A percentile compares a stretch with the other conserved stretches of the same genome.
phyloP scores from a whole-genome alignment of 1,140 invertebrate species.

The Chlorops oryzae region DNA sequence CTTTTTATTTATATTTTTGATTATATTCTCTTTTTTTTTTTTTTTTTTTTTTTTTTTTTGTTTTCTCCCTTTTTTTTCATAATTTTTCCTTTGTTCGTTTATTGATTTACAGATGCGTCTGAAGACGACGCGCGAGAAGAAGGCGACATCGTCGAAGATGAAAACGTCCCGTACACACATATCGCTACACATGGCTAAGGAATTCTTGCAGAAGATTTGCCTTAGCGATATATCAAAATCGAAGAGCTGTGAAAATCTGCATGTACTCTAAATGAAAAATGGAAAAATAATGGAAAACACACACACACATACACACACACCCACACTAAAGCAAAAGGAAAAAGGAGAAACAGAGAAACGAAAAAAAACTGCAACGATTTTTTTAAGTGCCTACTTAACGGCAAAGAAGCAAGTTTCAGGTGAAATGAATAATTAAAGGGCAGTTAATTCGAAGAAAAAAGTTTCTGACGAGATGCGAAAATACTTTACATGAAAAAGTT shows the following conservation, averaged over 20 bases:
- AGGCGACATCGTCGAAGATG: slow-evolving; percentile 59
- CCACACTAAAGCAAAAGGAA: background rate
- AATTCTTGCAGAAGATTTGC: slow-evolving; percentile 79
- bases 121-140: slow-evolving; percentile 64
- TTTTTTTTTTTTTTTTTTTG: too few relatives aligned
- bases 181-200: slow-evolving; percentile 66
- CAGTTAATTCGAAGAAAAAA: too few relatives aligned
- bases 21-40: too few relatives aligned
- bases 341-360: background rate
- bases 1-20: too few relatives aligned
- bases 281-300: too few relatives aligned
- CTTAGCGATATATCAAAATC: slow-evolving; percentile 80
- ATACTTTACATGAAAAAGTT: too few relatives aligned
- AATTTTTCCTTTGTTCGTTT: background rate
- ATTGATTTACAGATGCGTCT: slow-evolving; percentile 68
- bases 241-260: slow-evolving; percentile 85
- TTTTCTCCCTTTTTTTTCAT: background rate
- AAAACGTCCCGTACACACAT: slow-evolving; percentile 61
- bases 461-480: too few relatives aligned
- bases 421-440: too few relatives aligned
- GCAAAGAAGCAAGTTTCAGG: too few relatives aligned
- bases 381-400: background rate
- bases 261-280: slow-evolving; percentile 63
- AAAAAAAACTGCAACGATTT: background rate
- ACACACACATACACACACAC: background rate